Percentiles rank a stretch among this genome's conserved stretches.
These are phyloP conservation scores for Drosophila trapezifrons DNA, from an alignment of 1,140 invertebrate species.

Conservation along the genomic window DNA sequence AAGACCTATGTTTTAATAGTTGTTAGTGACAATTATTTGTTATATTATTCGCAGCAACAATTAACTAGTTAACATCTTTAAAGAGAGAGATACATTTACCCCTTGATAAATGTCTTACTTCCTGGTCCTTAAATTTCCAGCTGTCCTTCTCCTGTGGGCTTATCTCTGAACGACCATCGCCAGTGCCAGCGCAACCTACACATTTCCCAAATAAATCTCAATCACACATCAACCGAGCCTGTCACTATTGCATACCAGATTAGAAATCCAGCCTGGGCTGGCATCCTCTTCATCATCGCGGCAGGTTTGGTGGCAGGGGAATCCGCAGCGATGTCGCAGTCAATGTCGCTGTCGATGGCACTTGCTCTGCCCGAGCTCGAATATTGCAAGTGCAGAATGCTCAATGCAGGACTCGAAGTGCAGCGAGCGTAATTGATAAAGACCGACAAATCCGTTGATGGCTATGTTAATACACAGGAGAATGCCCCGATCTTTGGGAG, in stretches of 20 bases:
- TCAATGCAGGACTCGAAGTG: slow-evolving; percentile 33
- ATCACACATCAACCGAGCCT: slow-evolving; percentile 56
- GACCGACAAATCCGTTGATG: slow-evolving; percentile 80
- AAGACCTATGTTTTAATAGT: no score
- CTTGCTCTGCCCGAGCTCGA: slow-evolving; percentile 47
- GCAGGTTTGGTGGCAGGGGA: slow-evolving; percentile 12
- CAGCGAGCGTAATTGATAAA: slow-evolving; percentile 79
- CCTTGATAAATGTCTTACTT: neutral
- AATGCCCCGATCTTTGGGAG: slow-evolving; percentile 44
- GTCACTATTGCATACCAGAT: slow-evolving; percentile 60
- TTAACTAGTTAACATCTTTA: no score
- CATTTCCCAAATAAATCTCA: slow-evolving; percentile 67
- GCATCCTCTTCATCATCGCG: slow-evolving; percentile 31
- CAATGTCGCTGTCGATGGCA: slow-evolving; percentile 62
- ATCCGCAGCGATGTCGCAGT: slow-evolving; percentile 42
- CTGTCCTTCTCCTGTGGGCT: neutral
- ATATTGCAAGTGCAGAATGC: slow-evolving; percentile 57
- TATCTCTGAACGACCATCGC: slow-evolving; percentile 7
- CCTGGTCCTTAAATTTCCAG: neutral
- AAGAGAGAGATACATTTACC: neutral
- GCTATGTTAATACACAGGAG: slow-evolving; percentile 67
- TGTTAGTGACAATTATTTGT: no score
- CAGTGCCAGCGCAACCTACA: slow-evolving; percentile 38
- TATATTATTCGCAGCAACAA: no score
- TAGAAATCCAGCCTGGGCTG: slow-evolving; percentile 52